Evolutionary conservation across 2,113 vertebrate genomes (phyloP).

Genomic region (Calidris pugnax): DNA sequence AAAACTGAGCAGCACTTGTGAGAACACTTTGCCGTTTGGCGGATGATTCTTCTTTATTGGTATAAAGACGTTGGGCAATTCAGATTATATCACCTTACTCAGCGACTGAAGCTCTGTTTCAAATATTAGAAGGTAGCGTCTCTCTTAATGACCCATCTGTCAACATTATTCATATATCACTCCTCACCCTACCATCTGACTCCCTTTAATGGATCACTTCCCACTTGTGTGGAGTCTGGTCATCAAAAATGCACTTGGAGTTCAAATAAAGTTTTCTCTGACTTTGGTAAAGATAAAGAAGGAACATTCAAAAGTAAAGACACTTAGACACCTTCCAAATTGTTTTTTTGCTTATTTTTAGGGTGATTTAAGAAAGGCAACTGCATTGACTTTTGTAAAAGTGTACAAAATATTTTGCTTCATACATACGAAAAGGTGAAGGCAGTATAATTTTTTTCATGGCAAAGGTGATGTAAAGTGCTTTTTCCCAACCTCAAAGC

Average conservation of each 20-base stretch:
- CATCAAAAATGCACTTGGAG: background rate
- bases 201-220: background rate
- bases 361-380: background rate
- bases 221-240: background rate
- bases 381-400: background rate
- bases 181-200: background rate
- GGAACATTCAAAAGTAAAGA: background rate
- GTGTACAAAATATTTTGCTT: background rate
- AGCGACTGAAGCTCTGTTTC: background rate
- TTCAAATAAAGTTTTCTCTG: background rate
- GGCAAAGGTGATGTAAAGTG: background rate
- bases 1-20: background rate
- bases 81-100: background rate
- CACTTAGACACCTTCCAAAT: background rate
- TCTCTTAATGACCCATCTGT: background rate
- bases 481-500: background rate
- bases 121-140: background rate
- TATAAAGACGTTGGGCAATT: background rate
- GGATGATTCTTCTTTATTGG: background rate
- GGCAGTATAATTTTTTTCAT: background rate
- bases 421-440: accelerated
- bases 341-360: background rate
- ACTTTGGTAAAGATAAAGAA: background rate
- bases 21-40: background rate
- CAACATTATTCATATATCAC: background rate